Conservation (phyloP, 2,113 vertebrate genomes). For the Aplodontia rufa region DNA sequence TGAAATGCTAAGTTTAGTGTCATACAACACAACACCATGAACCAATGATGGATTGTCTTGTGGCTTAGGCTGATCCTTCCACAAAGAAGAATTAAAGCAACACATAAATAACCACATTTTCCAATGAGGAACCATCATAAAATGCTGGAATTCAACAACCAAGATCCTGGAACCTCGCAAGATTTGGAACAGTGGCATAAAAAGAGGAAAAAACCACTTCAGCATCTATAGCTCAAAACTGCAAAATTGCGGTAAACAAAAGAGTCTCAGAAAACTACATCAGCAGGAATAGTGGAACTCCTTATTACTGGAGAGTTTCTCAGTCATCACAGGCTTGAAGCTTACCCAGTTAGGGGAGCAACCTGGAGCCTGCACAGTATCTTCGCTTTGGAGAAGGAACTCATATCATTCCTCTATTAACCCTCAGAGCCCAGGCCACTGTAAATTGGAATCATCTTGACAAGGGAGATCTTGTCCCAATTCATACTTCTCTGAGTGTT, state of each 20-base stretch:
- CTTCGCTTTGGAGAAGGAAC: not conserved
- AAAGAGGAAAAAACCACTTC: not conserved
- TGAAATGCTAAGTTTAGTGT: not conserved
- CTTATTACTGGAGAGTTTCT: not conserved
- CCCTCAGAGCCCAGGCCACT: not conserved
- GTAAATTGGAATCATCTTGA: not conserved
- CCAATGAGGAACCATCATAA: not conserved
- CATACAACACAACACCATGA: not conserved
- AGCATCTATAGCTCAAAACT: not conserved
- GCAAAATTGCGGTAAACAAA: not conserved
- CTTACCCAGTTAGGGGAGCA: not conserved
- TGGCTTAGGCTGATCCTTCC: no score
- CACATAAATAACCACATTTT: not conserved
- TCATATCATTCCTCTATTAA: not conserved
- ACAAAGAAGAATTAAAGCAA: not conserved
- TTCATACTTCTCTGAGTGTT: not conserved
- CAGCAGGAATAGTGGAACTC: not conserved
- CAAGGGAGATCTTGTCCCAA: not conserved
- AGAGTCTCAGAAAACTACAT: not conserved
- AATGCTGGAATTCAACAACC: not conserved
- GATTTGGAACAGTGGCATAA: not conserved
- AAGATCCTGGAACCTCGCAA: not conserved
- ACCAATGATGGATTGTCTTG: not conserved
- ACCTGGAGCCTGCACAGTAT: not conserved
- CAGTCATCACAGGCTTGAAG: not conserved